Conservation (phyloP, 2,113 vertebrate species). For the Elgaria multicarinata region DNA sequence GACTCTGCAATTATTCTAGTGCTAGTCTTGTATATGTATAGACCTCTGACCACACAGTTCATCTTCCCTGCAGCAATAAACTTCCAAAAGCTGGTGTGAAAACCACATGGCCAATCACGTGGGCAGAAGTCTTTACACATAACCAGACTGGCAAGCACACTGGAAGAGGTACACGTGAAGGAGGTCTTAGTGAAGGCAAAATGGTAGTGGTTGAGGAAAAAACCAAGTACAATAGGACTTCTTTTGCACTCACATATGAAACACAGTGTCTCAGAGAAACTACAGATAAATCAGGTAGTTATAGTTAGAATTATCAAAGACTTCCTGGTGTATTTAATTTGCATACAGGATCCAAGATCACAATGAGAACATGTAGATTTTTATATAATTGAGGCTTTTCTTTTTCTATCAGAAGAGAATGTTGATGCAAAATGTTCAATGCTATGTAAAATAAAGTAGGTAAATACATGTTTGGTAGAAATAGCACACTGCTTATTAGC, state of each 20-base stretch:
- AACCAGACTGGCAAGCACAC: background rate
- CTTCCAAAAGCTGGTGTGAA: background rate
- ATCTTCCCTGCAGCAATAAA: background rate
- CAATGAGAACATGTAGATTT: background rate
- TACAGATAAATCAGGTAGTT: background rate
- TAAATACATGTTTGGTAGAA: accelerated
- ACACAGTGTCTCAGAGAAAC: background rate
- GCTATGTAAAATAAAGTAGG: background rate
- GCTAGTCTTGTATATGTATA: background rate
- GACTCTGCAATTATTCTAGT: background rate
- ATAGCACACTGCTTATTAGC: too few species aligned
- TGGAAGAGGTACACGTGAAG: background rate
- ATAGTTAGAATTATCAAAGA: background rate
- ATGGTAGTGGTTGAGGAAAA: background rate
- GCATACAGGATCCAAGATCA: background rate
- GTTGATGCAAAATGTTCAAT: too few species aligned
- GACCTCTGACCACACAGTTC: background rate
- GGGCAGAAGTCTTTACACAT: background rate
- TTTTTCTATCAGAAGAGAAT: background rate
- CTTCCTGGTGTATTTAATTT: background rate
- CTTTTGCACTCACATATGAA: background rate
- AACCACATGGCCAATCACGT: background rate
- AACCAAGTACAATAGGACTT: background rate
- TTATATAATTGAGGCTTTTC: background rate
- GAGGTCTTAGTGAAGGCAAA: background rate